Base-by-base conservation (phyloP, 2,113 vertebrate genomes). In the Neotoma lepida region DNA sequence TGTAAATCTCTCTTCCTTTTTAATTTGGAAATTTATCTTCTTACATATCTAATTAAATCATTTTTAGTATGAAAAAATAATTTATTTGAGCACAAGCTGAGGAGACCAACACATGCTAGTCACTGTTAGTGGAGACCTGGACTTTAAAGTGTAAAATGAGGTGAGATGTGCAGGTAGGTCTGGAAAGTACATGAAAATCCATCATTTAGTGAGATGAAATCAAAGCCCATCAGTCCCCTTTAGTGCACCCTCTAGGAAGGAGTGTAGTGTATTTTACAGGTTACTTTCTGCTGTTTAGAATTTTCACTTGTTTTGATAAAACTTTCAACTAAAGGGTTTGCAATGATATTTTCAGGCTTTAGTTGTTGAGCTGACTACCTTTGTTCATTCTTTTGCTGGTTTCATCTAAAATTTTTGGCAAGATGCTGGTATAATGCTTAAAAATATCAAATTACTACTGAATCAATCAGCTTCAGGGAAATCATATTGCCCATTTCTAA, bases 241-340 rank as follows among this genome's bases (percentile, higher is more conserved):
- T 17, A 26, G 70, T 14, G 41, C 3, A 17, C 14, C 5, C 54
- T 12, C 35, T 24, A 22, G n/a, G 80, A 74, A 68, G 63, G 12
- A 94, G 24, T 22, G 0, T 24, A 58, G 41, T 77, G 3, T 46
- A 33, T 33, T 46, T 85, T 64, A 30, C 17, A 44, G 7, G 58
- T 46, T 66, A 12, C 44, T 46, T 66, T 86, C 9, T 49, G 17
- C 41, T 86, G 28, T 35, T 66, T 56, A 76, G 28, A 87, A 68
- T 51, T 92, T 95, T 41, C 74, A 85, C 24, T 41, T 89, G 71
- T 90, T 88, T 39, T 87, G 10, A 58, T 15, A 91, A 90, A 91
- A 13, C 4, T 8, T 71, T 63, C 26, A 77, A 33, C 76, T 39
- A 39, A 90, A 78, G 26, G 6, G 73, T 77, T 54, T 93, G 13